Base-by-base conservation (phyloP, 2,797 vertebrate genomes). In the Schizothorax lantsangensis region DNA sequence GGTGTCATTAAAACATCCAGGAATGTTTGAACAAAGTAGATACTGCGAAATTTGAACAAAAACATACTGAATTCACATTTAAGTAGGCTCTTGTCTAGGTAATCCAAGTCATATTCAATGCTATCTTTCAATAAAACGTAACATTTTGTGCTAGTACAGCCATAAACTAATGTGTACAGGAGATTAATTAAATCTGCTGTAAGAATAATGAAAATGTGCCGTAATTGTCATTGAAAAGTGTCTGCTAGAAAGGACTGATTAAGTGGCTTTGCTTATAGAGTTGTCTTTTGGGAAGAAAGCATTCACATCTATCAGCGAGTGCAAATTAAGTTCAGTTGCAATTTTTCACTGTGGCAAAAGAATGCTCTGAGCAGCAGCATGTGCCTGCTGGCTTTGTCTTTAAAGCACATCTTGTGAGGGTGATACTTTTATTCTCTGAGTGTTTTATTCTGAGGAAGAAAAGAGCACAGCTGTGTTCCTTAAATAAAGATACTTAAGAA, bases 391-490 rank as follows among this genome's bases (percentile, higher is more conserved):
- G 23, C 26, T 83, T 68, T 79, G 49, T 84, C 17, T 84, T 30
- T 80, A 79, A 59, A 59, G 66, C 15, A 26, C 12, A 80, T 85
- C 75, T 79, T 85, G 49, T 71, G 64, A 85, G 17, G 36, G 49
- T 80, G 68, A 85, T 85, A 71, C 66, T 80, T 85, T 45, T 59
- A 62, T 85, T 80, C 26, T 71, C 49, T 10, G 19, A 79, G 26
- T 79, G 75, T 62, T 80, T 79, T 79, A 80, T 59, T 79, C 68
- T 80, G 38, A 59, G 54, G 21, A 79, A 59, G 49, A 72, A 80
- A 71, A 71, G 77, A 47, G 66, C 84, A 71, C 84, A 85, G 77
- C 77, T 80, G 84, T 79, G 84, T 85, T 36, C 52, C 38, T 47
- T 72, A 72, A 85, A 72, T 72, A 73, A 80, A 72, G 66, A 73